Evolutionary conservation across 2,797 vertebrate genomes (phyloP), one percentile per base, ranked within the genome.

Genomic region (Alosa sapidissima): DNA sequence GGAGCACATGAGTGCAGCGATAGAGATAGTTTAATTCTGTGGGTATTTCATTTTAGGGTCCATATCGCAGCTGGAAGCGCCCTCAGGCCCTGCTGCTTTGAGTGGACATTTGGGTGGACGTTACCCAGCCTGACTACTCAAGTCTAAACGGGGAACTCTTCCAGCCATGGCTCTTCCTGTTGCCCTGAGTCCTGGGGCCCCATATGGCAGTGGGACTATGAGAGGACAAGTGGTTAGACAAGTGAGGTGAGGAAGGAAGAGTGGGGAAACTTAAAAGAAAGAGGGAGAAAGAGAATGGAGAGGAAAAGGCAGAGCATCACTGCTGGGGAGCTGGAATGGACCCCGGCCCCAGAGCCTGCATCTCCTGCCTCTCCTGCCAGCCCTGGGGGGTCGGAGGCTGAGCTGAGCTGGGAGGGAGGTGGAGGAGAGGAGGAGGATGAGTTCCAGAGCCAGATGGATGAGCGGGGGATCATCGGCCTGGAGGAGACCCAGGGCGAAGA

Each of bases 381-480:
- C 84, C 88, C 89, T 3, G 85, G 82, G 4, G 49, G 33, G 16
- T 92, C 91, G 1, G 91, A 41, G 41, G 41, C 41, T 4, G 41
- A 90, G 24, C 65, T 84, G 45, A 84, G 83, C 87, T 88, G 85
- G 89, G 87, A 85, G 13, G 81, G 83, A 19, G 83, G 45, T 36
- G 81, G 45, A 14, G 82, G 24, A 2, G 88, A 87, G 0, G 87
- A 87, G 0, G 91, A 92, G 0, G 91, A 94, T 51, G 89, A 91
- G 54, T 95, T 95, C 81, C 72, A 85, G 36, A 90, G 83, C 55
- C 92, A 91, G 14, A 94, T 96, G 95, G 94, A 96, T 19, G 90
- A 94, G 83, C 92, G 95, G 1, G 95, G 96, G 60, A 93, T 96
- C 86, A 96, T 96, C 2, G 94, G 95, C 16, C 89, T 96, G 83